Evolutionary conservation across 2,797 vertebrate genomes (phyloP).

Genomic region (Paedocypris micromegethes): DNA sequence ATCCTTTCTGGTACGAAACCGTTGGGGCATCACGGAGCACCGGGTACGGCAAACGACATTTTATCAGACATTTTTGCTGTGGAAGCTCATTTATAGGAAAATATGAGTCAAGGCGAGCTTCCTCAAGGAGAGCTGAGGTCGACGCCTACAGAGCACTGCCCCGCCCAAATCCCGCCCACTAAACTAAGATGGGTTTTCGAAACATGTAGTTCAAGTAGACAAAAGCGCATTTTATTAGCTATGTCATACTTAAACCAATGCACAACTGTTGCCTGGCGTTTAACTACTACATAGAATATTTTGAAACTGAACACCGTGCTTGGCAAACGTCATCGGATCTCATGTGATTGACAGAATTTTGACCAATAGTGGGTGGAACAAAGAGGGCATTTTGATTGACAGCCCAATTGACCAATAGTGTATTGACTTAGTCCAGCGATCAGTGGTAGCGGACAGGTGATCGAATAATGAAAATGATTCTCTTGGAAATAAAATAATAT

Average conservation of each 20-base stretch:
- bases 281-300: neutral
- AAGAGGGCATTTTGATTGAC: slow-evolving; percentile 8
- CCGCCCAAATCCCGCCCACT: slow-evolving; percentile 37
- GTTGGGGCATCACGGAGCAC: neutral
- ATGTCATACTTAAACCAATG: neutral
- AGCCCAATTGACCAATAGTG: slow-evolving; percentile 10
- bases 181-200: neutral
- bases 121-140: slow-evolving; percentile 47
- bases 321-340: neutral
- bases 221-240: too few species aligned
- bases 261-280: neutral
- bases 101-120: slow-evolving; percentile 51
- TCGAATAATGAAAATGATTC: neutral
- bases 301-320: neutral
- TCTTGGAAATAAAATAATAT: too few species aligned
- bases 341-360: slow-evolving; percentile 29
- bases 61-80: slow-evolving; percentile 54
- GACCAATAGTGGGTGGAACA: slow-evolving; percentile 30
- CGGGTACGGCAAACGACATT: slow-evolving; percentile 9
- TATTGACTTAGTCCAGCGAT: neutral
- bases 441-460: slow-evolving; percentile 23
- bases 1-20: slow-evolving; percentile 3
- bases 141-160: slow-evolving; percentile 40
- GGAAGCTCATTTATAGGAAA: slow-evolving; percentile 51
- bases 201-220: neutral